Conservation (phyloP, 1,140 invertebrate species). For the Apis dorsata region DNA sequence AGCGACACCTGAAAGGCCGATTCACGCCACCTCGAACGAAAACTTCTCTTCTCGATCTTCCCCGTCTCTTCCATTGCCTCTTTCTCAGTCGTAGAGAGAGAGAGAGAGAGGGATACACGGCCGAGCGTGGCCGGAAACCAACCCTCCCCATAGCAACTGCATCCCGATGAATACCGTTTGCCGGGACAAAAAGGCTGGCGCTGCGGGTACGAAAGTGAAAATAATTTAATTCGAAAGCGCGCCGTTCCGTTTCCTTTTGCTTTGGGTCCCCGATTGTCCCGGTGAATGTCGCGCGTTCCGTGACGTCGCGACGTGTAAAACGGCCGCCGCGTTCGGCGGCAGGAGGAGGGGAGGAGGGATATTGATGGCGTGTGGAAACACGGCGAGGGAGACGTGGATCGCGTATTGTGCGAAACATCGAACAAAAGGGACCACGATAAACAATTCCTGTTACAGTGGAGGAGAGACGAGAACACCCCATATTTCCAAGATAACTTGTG, state of each 20-base stretch:
- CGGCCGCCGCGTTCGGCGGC: neutral
- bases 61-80: too few relatives aligned
- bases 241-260: slow-evolving; percentile 9
- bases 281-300: neutral
- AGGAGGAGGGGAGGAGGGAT: neutral
- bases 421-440: slow-evolving; percentile 49
- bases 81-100: too few relatives aligned
- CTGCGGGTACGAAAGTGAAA: neutral
- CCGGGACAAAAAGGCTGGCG: neutral
- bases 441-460: slow-evolving; percentile 47
- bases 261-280: neutral
- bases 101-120: too few relatives aligned
- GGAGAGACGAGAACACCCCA: slow-evolving; percentile 31
- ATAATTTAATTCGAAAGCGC: slow-evolving; percentile 33
- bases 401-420: neutral
- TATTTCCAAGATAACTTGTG: slow-evolving; percentile 39
- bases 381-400: neutral
- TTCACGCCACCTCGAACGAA: too few relatives aligned
- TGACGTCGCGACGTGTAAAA: slow-evolving; percentile 13
- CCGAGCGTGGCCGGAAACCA: neutral
- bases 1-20: too few relatives aligned
- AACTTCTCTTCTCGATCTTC: too few relatives aligned
- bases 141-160: neutral
- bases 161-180: too few relatives aligned
- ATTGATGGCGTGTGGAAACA: slow-evolving; percentile 10